A percentile compares a stretch with the other conserved stretches of the same genome.
These are phyloP conservation scores for Harpalus rufipes DNA, from an alignment of 2,888 invertebrate species.

Conservation along the genomic window DNA sequence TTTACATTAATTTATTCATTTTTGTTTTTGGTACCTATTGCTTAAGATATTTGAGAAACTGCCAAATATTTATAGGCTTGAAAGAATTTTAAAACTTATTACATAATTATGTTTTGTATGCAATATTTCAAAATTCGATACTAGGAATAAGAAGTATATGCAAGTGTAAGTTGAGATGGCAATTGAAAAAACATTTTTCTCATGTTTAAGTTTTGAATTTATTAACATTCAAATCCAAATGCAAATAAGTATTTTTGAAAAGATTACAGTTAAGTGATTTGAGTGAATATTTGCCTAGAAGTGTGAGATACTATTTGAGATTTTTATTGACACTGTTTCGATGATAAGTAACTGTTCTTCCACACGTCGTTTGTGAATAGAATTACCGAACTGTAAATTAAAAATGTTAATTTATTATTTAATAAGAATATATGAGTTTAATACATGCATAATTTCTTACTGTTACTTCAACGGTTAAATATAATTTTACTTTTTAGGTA, in stretches of 20 bases:
- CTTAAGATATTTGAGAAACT: too few relatives aligned
- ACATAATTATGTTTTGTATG: too few relatives aligned
- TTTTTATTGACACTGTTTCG: constrained; percentile 30
- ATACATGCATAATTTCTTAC: neutral
- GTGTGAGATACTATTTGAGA: constrained; percentile 1
- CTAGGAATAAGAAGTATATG: neutral
- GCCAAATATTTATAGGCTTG: too few relatives aligned
- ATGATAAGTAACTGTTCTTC: constrained; percentile 20
- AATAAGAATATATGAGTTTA: constrained; percentile 16
- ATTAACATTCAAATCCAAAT: neutral
- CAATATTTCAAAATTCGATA: neutral
- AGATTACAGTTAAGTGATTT: constrained; percentile 37
- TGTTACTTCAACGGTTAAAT: constrained; percentile 12
- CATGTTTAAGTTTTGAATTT: constrained; percentile 1
- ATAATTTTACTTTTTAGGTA: constrained; percentile 18
- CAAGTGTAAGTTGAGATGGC: constrained; percentile 2
- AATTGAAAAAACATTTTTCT: constrained; percentile 26
- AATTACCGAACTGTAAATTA: constrained; percentile 4
- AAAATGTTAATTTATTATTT: constrained; percentile 13
- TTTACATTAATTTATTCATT: too few relatives aligned
- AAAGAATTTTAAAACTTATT: too few relatives aligned
- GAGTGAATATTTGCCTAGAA: constrained; percentile 7
- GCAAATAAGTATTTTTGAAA: constrained; percentile 27
- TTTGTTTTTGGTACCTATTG: too few relatives aligned
- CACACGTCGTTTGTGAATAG: constrained; percentile 13